Evolutionary conservation across 1,140 invertebrate species (phyloP).

Genomic region (Rhagoletis zephyria): DNA sequence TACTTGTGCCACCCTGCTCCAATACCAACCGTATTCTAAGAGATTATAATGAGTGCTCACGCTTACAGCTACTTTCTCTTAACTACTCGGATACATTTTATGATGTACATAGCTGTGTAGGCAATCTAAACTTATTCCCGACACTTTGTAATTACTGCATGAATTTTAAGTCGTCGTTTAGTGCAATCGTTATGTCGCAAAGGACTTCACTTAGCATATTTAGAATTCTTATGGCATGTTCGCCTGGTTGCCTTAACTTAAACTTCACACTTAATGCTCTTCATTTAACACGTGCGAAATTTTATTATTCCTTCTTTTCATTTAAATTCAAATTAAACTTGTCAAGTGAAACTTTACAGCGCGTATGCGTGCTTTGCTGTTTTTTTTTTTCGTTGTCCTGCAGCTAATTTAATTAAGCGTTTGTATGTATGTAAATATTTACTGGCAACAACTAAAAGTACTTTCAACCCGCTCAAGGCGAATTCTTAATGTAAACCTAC

Average conservation of each 20-base stretch:
- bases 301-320: background rate
- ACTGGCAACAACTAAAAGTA: background rate
- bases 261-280: background rate
- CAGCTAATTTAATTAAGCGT: too few relatives aligned
- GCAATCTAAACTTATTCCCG: too few relatives aligned
- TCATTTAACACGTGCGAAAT: background rate
- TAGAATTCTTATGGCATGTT: slow-evolving; percentile 11
- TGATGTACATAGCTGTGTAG: too few relatives aligned
- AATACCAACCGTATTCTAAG: too few relatives aligned
- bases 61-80: too few relatives aligned
- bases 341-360: slow-evolving; percentile 19
- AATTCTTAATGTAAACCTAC: background rate
- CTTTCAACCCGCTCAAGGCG: background rate
- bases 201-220: background rate
- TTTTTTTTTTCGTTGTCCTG: background rate
- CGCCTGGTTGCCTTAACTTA: background rate
- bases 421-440: background rate
- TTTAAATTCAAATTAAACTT: slow-evolving; percentile 16
- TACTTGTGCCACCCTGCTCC: too few relatives aligned
- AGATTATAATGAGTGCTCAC: too few relatives aligned
- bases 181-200: background rate
- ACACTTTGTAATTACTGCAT: too few relatives aligned
- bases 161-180: too few relatives aligned
- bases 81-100: too few relatives aligned
- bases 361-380: background rate